phyloP scores from a whole-genome alignment of 92 coral and sea anemone genomes.

The Pocillopora grandis region DNA sequence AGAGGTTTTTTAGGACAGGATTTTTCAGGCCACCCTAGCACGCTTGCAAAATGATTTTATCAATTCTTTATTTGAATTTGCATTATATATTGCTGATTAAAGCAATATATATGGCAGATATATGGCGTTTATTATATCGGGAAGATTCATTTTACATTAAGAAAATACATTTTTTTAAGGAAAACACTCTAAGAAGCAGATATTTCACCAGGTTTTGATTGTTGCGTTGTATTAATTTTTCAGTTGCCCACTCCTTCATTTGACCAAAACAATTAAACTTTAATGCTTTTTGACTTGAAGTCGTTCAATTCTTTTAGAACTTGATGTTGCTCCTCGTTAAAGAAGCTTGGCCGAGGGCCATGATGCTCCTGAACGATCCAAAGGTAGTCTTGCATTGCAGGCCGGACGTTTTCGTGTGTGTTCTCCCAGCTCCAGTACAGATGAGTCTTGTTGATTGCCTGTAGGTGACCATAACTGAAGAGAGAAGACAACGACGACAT shows the following conservation, averaged over 20 bases:
- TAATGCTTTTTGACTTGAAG: background rate
- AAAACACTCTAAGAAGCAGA: background rate
- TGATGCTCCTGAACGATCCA: constrained; percentile 77
- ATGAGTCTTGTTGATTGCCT: constrained; percentile 76
- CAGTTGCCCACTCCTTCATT: background rate
- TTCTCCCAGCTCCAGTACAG: constrained; percentile 87
- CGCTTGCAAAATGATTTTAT: no score
- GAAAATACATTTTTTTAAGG: background rate
- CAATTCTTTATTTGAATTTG: no score
- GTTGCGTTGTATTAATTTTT: no score
- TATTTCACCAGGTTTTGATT: background rate
- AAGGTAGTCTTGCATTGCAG: constrained; percentile 61
- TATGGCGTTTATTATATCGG: no score
- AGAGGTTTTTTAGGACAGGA: no score
- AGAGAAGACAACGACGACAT: no score
- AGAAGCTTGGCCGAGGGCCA: constrained; percentile 54
- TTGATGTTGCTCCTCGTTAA: background rate
- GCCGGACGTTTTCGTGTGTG: constrained; percentile 49
- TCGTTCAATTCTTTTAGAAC: background rate
- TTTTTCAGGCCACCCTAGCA: no score
- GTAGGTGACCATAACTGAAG: constrained; percentile 78
- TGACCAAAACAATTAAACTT: background rate
- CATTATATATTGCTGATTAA: no score
- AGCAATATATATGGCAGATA: no score
- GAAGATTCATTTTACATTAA: no score